Evolutionary conservation across 2,888 invertebrate genomes (phyloP).

Genomic region (Brachyptera risi): DNA sequence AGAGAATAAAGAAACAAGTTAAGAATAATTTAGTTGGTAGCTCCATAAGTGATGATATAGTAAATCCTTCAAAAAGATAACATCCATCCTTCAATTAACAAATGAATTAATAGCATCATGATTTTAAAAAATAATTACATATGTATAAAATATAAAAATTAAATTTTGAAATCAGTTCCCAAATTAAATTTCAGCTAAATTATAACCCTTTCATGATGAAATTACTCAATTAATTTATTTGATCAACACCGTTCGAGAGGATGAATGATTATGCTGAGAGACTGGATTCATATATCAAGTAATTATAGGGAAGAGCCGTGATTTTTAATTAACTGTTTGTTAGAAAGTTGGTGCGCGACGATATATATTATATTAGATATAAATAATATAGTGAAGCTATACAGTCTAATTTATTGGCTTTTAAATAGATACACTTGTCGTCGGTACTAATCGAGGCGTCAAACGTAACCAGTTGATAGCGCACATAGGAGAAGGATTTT

Average conservation of each 20-base stretch:
- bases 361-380: no score
- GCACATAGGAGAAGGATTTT: no score
- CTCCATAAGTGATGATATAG: constrained; percentile 7
- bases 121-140: constrained; percentile 12
- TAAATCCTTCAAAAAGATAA: constrained; percentile 24
- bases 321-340: constrained; percentile 32
- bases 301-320: constrained; percentile 31
- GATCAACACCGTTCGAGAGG: constrained; percentile 26
- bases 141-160: no score
- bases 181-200: constrained; percentile 17
- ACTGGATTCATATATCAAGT: constrained; percentile 18
- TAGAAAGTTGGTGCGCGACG: no score
- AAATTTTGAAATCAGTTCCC: not conserved
- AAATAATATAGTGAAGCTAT: no score
- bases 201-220: constrained; percentile 19
- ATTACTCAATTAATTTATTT: constrained; percentile 31
- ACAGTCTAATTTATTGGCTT: no score
- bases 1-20: no score
- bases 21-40: constrained; percentile 25
- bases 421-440: no score
- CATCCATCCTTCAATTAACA: constrained; percentile 25
- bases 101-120: constrained; percentile 26
- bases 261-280: constrained; percentile 14
- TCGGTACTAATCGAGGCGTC: no score
- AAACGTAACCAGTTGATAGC: no score